Base-by-base conservation (phyloP, 2,888 invertebrate genomes). In the Petrolisthes manimaculis region DNA sequence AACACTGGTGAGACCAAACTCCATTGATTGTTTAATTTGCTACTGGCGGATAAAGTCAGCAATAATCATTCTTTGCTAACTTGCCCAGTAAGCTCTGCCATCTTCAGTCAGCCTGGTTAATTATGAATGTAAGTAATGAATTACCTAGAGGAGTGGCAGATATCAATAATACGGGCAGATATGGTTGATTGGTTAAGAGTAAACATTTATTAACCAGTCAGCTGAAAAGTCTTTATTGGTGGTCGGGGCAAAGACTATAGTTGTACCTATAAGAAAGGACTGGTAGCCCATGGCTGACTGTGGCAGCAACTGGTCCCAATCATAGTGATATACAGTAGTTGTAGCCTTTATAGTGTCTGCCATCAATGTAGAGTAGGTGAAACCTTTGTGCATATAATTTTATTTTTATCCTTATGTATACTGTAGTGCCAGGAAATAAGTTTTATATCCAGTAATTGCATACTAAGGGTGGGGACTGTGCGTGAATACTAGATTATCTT, bases 311-410 rank as follows among this genome's bases (percentile, higher is more conserved):
- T 54, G 79, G 55, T 53, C 54, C 79, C 79, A 79, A 24, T 18
- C 37, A 9, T 79, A 79, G 79, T 79, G 79, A 79, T 79, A 79
- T 79, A 37, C 37, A 37, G 37, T 37, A 79, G 79, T 79, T 24
- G 54, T 79, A 79, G 79, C 54, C 79, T 79, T 79, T n/a, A 71
- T 71, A 71, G 71, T 79, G n/a, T 79, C 54, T 79, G 55, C 55
- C 54, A 54, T 12, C 79, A 79, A 5, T 24, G 79, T 54, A 74
- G 6, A 14, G n/a, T 79, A 79, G 53, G 54, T 79, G 14, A 79
- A 79, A 53, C 79, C 79, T 79, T n/a, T 79, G 79, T 79, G 55
- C 54, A 54, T 79, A 79, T 55, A 79, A 54, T n/a, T 54, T 18
- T 54, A 14, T 53, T 53, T 79, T 79, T 71, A 37, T 12, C 14